These are phyloP conservation scores for Aphaenogaster rudis DNA, from an alignment of 1,140 invertebrate genomes.

Conservation along the genomic window DNA sequence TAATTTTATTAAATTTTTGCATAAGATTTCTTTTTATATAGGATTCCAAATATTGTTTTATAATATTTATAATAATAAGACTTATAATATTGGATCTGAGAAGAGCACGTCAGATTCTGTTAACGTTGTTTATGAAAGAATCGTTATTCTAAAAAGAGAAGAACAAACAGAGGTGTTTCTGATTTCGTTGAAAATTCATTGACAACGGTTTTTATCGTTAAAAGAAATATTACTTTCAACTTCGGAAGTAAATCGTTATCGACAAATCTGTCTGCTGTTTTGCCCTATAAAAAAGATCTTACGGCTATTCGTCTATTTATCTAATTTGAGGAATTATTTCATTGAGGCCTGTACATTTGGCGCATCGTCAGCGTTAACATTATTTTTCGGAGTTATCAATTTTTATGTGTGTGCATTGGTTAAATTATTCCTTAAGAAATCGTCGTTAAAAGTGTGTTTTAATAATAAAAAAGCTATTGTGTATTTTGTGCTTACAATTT, in stretches of 20 bases:
- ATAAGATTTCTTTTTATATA: neutral
- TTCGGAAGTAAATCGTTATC: slow-evolving; percentile 50
- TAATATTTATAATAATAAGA: neutral
- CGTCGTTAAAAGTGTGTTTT: slow-evolving; percentile 15
- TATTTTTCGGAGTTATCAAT: slow-evolving; percentile 13
- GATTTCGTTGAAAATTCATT: slow-evolving; percentile 60
- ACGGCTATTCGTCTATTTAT: slow-evolving; percentile 39
- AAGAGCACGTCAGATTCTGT: slow-evolving; percentile 49
- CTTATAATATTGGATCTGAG: neutral
- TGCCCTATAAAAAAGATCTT: slow-evolving; percentile 57
- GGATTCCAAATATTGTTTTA: neutral
- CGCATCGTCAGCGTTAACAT: slow-evolving; percentile 50
- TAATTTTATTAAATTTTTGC: neutral
- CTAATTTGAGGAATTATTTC: slow-evolving; percentile 53
- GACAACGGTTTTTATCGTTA: slow-evolving; percentile 42
- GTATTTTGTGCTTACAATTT: slow-evolving; percentile 20
- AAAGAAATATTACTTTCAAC: slow-evolving; percentile 60
- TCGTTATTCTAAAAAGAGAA: slow-evolving; percentile 23
- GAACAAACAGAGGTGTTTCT: slow-evolving; percentile 2
- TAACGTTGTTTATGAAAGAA: slow-evolving; percentile 31
- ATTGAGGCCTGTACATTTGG: slow-evolving; percentile 71
- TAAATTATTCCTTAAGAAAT: neutral
- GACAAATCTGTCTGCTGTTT: slow-evolving; percentile 10
- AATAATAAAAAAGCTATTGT: neutral
- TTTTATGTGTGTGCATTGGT: neutral